Base-by-base conservation (phyloP, 1,140 invertebrate species). In the Teleogryllus occipitalis region DNA sequence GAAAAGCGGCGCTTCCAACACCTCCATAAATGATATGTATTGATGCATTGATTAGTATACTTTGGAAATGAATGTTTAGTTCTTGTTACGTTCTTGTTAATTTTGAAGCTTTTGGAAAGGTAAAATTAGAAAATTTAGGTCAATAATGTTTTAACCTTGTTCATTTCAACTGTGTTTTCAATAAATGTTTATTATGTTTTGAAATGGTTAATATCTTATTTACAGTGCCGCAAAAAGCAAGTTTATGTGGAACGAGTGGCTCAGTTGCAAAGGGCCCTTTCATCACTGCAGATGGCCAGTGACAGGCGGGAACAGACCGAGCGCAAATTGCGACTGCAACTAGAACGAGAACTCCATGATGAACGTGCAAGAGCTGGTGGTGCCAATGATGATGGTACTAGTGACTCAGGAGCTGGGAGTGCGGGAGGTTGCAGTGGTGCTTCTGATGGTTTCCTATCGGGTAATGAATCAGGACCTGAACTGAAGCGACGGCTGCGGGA, bases 241-340 rank as follows among this genome's bases (percentile, higher is more conserved):
- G 90, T 93, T 4, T 94, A 95, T 84, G 94, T 95, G 54, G 95
- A 96, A 85, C 90, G 94, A 82, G 93, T 95, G 47, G 90, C 90
- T 75, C 94, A 96, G 80, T 87, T 97, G 65, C 94, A 97, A 86
- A 90, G 93, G 80, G 94, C 95, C 22, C 88, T 97, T 80, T 91
- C 91, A n/a, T 93, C 94, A 77, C 87, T 96, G 76, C 95, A 97
- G 87, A 88, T 93, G 77, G 93, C 94, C 7, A 93, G 92, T 82
- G 94, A 97, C 83, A 90, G 94, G 84, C 89, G 95, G 79, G 94
- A 97, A 85, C 92, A 94, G 85, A 94, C 94, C 78, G 95, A 95
- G 86, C 88, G 92, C 81, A 93, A 95, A 85, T 86, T 96, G 76
- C 87, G 94, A 80, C 89, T 91, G 47, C 93, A 95, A 83, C 87